Evolutionary conservation across 1,140 invertebrate genomes (phyloP).

Genomic region (Aphaenogaster ashmeadi): DNA sequence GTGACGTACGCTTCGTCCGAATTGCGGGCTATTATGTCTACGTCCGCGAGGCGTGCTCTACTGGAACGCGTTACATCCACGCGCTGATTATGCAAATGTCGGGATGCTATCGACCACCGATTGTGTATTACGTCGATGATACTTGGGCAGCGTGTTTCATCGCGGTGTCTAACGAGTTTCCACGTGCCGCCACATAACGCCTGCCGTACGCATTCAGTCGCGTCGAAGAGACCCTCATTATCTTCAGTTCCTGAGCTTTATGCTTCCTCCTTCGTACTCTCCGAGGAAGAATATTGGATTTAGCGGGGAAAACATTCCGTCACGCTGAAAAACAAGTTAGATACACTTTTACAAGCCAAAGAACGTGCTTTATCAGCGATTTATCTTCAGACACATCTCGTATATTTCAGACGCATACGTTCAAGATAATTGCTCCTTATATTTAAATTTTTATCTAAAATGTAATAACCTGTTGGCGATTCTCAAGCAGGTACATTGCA

Average conservation of each 20-base stretch:
- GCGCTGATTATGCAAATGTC: conserved; percentile 35
- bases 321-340: background rate
- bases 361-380: background rate
- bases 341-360: background rate
- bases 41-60: background rate
- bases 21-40: background rate
- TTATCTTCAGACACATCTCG: background rate
- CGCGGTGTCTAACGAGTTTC: background rate
- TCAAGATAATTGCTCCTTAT: background rate
- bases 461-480: background rate
- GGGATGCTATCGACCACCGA: conserved; percentile 5
- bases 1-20: background rate
- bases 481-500: background rate
- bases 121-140: conserved; percentile 13
- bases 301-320: background rate
- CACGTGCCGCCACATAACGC: background rate
- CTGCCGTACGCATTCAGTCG: background rate
- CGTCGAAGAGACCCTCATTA: conserved; percentile 2
- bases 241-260: background rate
- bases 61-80: background rate
- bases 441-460: background rate
- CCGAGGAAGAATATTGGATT: background rate
- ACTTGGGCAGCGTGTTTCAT: background rate
- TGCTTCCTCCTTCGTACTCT: background rate
- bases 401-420: background rate